phyloP scores from a whole-genome alignment of 1,140 invertebrate genomes.

The Monomorium pharaonis region DNA sequence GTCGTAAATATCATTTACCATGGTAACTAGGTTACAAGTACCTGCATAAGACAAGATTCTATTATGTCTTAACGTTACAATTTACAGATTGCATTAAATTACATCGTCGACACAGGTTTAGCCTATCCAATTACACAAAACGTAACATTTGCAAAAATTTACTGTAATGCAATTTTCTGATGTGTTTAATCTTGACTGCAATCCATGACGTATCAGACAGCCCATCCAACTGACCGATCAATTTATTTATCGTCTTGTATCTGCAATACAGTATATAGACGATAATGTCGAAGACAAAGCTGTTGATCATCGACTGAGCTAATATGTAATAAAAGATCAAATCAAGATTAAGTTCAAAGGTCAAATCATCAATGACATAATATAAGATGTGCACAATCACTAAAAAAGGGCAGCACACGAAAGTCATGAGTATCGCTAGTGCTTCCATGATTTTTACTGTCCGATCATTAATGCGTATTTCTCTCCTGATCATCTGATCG shows the following conservation, averaged over 20 bases:
- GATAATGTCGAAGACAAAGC: constrained; percentile 72
- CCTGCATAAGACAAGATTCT: too few species aligned
- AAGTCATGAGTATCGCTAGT: constrained; percentile 47
- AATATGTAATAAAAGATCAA: constrained; percentile 76
- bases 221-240: constrained; percentile 60
- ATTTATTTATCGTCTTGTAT: constrained; percentile 67
- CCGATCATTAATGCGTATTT: constrained; percentile 50
- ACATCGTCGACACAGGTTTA: too few species aligned
- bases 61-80: too few species aligned
- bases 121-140: neutral
- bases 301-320: constrained; percentile 70
- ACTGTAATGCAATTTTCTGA: constrained; percentile 72
- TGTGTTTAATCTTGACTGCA: constrained; percentile 68
- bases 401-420: constrained; percentile 64
- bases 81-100: too few species aligned
- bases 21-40: too few species aligned
- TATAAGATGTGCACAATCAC: constrained; percentile 70
- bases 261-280: constrained; percentile 65
- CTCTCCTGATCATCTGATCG: constrained; percentile 66
- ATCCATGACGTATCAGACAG: constrained; percentile 29
- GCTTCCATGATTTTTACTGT: constrained; percentile 57
- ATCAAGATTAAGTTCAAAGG: too few species aligned
- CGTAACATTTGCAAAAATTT: neutral
- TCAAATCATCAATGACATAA: constrained; percentile 69
- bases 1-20: too few species aligned